Base-by-base conservation (phyloP, 2,113 vertebrate species). In the Podilymbus podiceps region DNA sequence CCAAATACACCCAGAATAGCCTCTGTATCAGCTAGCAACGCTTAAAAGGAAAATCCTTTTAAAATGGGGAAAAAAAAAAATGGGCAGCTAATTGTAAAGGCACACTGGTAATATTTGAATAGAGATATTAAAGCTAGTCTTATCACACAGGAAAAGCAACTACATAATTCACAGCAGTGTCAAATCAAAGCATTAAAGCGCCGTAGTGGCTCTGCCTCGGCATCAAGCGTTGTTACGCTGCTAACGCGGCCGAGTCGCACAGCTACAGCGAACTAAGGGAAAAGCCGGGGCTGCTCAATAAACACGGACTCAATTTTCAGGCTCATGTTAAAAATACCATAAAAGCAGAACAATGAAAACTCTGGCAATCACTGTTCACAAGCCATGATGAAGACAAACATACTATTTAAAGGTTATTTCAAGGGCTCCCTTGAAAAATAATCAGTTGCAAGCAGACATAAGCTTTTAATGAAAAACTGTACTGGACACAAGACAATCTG, bases 221-320 rank as follows among this genome's bases (percentile, higher is more conserved):
- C 21, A 81, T 44, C 3, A 7, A n/a, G 47, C 49, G 46, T 3
- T 8, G 31, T 44, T 30, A 46, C 0, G 0, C 46, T 56, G 46
- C 50, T 2, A 28, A 35, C 25, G 56, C 0, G 0, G 28, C 50
- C 17, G 30, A 22, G 40, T 4, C n/a, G 3, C 1, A 3, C 55
- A n/a, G n/a, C 24, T 9, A 19, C 14, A 2, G 3, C 0, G 14
- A 77, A 15, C 19, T 31, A 11, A 35, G 46, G n/a, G 24, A 40
- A 66, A 24, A 56, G 38, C 33, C 4, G 12, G 62, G 20, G 50
- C 28, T 63, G 28, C 7, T 52, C 56, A 9, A 11, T 3, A 11
- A 1, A 53, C 8, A n/a, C 0, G 0, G 10, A 23, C 17, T n/a
- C 27, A 28, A 76, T 31, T 25, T 30, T 59, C 22, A 23, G 14